phyloP scores from a whole-genome alignment of 2,797 vertebrate genomes.

The Onychomys leucogaster region DNA sequence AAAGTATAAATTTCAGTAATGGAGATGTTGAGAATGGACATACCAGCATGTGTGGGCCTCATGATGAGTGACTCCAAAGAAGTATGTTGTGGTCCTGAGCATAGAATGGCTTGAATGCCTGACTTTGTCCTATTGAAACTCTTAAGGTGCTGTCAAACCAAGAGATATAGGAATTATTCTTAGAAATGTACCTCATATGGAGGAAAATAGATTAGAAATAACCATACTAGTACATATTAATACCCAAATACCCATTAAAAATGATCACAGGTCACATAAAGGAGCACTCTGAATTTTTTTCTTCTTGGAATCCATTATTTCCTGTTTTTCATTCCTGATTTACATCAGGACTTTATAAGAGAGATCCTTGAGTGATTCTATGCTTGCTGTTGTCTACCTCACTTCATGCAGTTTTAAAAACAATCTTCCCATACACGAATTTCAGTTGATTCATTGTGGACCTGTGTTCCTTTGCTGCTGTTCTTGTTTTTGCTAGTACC shows the following conservation, averaged over 20 bases:
- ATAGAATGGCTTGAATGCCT: neutral
- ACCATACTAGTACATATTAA: neutral
- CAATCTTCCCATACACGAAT: neutral
- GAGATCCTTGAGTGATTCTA: too few species aligned
- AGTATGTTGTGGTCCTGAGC: neutral
- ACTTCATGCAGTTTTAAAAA: neutral
- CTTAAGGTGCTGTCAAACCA: neutral
- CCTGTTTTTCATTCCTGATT: neutral
- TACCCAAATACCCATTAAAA: neutral
- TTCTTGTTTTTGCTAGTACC: neutral
- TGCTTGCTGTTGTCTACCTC: neutral
- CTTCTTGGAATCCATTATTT: neutral
- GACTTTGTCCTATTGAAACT: neutral
- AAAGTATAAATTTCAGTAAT: slow-evolving; percentile 50
- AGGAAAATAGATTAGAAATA: neutral
- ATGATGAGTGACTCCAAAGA: neutral
- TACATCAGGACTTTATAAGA: neutral
- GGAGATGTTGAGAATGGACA: slow-evolving; percentile 7
- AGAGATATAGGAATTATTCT: neutral
- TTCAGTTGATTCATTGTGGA: neutral
- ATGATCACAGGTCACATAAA: slow-evolving; percentile 57
- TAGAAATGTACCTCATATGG: neutral
- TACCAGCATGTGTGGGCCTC: neutral
- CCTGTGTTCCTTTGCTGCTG: neutral
- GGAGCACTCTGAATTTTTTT: neutral